phyloP scores from a whole-genome alignment of 2,888 invertebrate genomes.

The Eugnorisma glareosa region DNA sequence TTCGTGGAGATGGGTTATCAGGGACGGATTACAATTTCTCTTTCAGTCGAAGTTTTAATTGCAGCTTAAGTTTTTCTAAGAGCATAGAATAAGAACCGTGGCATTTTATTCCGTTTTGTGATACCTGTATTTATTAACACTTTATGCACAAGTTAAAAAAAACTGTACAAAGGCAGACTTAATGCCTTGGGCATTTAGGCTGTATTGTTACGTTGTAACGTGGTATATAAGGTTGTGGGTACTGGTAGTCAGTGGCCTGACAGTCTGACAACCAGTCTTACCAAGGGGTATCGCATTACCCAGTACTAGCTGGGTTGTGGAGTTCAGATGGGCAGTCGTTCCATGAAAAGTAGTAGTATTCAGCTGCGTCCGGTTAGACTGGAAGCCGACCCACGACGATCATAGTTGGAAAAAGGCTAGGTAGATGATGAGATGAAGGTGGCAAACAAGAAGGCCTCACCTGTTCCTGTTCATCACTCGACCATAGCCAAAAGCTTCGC shows the following conservation, averaged over 20 bases:
- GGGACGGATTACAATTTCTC: background rate
- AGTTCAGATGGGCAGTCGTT: background rate
- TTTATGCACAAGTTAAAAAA: no score
- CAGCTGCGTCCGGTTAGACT: background rate
- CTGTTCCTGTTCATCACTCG: background rate
- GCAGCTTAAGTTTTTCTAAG: background rate
- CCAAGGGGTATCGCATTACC: background rate
- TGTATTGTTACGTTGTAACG: background rate
- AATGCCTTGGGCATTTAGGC: no score
- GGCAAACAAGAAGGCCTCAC: no score
- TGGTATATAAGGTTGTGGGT: background rate
- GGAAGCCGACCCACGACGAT: background rate
- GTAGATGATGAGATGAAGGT: background rate
- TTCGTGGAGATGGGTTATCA: background rate
- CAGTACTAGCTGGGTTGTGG: background rate
- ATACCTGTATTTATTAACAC: no score
- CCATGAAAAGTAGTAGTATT: background rate
- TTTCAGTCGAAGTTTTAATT: background rate
- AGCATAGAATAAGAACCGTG: background rate
- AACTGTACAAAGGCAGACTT: no score
- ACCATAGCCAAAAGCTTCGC: background rate
- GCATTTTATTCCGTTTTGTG: background rate
- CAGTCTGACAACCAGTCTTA: background rate
- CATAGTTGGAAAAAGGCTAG: background rate
- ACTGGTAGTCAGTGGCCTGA: background rate